phyloP scores from a whole-genome alignment of 1,140 invertebrate genomes.

The Hylaeus volcanicus region DNA sequence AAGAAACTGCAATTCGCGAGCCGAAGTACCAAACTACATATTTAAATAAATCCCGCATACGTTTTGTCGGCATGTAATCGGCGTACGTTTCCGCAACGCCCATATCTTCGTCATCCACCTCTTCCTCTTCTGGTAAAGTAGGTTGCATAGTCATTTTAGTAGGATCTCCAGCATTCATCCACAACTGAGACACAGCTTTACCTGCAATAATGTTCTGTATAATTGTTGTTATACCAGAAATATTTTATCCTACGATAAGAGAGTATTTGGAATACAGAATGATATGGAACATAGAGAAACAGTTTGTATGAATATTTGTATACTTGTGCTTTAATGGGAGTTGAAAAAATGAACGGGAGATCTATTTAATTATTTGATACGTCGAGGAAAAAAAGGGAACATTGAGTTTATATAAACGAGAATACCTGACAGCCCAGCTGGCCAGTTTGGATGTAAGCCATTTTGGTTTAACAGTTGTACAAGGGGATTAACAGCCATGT shows the following conservation, averaged over 20 bases:
- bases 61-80: slow-evolving; percentile 98
- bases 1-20: too few species aligned
- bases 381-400: background rate
- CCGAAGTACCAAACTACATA: too few species aligned
- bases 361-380: too few species aligned
- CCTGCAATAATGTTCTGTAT: slow-evolving; percentile 58
- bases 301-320: background rate
- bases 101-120: slow-evolving; percentile 97
- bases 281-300: background rate
- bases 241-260: background rate
- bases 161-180: slow-evolving; percentile 81
- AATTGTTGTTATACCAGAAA: too few species aligned
- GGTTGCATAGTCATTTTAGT: slow-evolving; percentile 76
- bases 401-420: background rate
- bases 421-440: slow-evolving; percentile 72
- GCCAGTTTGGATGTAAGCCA: slow-evolving; percentile 75
- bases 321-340: background rate
- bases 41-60: slow-evolving; percentile 80
- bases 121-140: slow-evolving; percentile 86
- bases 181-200: slow-evolving; percentile 81
- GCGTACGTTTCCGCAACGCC: slow-evolving; percentile 98
- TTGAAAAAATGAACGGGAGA: too few species aligned
- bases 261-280: background rate
- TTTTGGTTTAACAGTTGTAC: slow-evolving; percentile 78
- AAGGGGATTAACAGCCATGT: slow-evolving; percentile 77